phyloP scores from a whole-genome alignment of 2,888 invertebrate genomes.

The Chironomus riparius region DNA sequence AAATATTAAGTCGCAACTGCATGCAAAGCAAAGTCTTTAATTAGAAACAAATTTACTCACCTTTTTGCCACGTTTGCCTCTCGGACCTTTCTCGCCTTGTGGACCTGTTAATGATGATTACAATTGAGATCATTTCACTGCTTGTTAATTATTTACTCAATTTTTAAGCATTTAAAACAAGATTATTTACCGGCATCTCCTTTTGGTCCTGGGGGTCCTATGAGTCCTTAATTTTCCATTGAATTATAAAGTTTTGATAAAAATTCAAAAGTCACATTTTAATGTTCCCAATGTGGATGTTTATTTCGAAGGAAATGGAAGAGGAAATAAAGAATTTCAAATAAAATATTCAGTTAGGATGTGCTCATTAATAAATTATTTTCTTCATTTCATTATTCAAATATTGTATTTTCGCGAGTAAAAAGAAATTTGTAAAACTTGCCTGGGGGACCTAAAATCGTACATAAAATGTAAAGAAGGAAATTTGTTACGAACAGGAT shows the following conservation, averaged over 20 bases:
- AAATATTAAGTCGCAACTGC: neutral
- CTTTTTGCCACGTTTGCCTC: constrained; percentile 90
- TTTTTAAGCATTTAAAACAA: constrained; percentile 2
- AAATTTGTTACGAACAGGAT: neutral
- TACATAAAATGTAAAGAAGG: neutral
- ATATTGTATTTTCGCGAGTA: neutral
- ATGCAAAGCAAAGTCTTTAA: constrained; percentile 5
- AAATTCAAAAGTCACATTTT: no score
- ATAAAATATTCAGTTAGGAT: no score
- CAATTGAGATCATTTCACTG: neutral
- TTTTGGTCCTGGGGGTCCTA: constrained; percentile 39
- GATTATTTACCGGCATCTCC: constrained; percentile 34
- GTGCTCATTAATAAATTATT: no score
- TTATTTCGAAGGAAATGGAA: neutral
- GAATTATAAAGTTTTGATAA: neutral
- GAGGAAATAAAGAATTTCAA: neutral
- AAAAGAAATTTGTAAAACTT: neutral
- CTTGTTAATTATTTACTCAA: neutral
- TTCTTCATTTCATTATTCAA: neutral
- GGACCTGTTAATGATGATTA: constrained; percentile 48
- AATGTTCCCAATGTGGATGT: no score
- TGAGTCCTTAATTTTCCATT: neutral
- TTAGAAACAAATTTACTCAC: constrained; percentile 49
- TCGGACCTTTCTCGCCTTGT: constrained; percentile 78
- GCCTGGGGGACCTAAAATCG: neutral